Evolutionary conservation across 2,113 vertebrate species (phyloP).

Genomic region (Channa argus): DNA sequence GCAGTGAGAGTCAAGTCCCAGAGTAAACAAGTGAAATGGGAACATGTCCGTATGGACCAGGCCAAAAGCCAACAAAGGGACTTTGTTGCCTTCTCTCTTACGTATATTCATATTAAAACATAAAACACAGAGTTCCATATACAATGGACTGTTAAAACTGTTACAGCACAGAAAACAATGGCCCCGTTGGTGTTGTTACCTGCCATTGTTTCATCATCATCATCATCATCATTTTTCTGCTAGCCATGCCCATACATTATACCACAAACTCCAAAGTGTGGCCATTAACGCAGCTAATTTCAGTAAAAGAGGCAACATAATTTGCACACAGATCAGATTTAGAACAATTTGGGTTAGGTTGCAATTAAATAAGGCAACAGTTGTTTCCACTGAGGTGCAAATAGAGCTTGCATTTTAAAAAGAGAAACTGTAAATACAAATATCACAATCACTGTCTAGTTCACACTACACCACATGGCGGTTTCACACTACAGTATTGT

Average conservation of each 20-base stretch:
- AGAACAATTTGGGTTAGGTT: background rate
- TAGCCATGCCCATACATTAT: background rate
- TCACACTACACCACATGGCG: slow-evolving; percentile 7
- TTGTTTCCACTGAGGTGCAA: background rate
- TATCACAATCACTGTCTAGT: background rate
- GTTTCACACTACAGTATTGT: slow-evolving; percentile 11
- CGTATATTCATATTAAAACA: background rate
- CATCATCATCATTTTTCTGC: too few relatives aligned
- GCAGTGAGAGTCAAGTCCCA: slow-evolving; percentile 42
- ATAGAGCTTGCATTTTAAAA: background rate
- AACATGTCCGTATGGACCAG: slow-evolving; percentile 31
- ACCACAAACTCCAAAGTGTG: background rate
- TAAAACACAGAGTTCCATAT: background rate
- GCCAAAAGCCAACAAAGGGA: slow-evolving; percentile 24
- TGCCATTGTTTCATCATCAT: too few relatives aligned
- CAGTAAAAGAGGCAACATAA: background rate
- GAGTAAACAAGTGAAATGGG: slow-evolving; percentile 59
- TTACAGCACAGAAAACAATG: background rate
- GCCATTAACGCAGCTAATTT: background rate
- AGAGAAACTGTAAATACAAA: background rate
- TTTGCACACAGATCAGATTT: background rate
- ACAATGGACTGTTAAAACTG: background rate
- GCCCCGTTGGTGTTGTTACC: background rate
- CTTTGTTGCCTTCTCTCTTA: slow-evolving; percentile 8
- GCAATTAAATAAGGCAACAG: background rate